Percentiles rank a stretch among this genome's conserved stretches.
These are phyloP conservation scores for Nannoperca australis DNA, from an alignment of 2,797 vertebrate genomes.

Conservation along the genomic window DNA sequence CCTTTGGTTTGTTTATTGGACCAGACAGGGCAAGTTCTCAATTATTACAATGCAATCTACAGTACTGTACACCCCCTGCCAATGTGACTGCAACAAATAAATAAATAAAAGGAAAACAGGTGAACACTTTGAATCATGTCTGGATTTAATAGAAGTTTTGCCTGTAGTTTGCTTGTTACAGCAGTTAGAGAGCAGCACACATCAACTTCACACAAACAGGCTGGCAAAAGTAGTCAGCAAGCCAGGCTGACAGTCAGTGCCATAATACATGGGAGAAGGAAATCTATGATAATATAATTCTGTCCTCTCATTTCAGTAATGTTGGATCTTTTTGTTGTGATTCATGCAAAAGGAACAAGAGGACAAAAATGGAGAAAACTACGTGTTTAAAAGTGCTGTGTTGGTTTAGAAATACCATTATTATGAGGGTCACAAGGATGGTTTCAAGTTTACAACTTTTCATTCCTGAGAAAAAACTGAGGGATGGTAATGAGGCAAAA, in stretches of 20 bases:
- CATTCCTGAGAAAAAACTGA: neutral
- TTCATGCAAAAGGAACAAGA: neutral
- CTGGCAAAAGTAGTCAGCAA: neutral
- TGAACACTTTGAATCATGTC: conserved; percentile 12
- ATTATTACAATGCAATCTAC: conserved; percentile 53
- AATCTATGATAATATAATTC: neutral
- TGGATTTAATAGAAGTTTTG: neutral
- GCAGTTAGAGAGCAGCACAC: neutral
- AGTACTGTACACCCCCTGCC: conserved; percentile 9
- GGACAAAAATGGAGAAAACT: neutral
- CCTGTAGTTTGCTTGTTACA: neutral
- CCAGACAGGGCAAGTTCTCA: conserved; percentile 45
- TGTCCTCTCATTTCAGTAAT: neutral
- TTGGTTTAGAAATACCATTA: neutral
- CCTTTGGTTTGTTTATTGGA: conserved; percentile 37
- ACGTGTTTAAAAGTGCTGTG: neutral
- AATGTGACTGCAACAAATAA: neutral
- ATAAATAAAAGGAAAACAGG: too few relatives aligned
- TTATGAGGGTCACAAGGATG: neutral
- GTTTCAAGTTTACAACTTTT: neutral
- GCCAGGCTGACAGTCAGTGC: neutral
- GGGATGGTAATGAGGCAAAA: neutral
- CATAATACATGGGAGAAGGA: neutral
- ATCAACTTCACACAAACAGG: conserved; percentile 3
- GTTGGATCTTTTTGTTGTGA: neutral